Conservation (phyloP, 1,140 invertebrate species). For the Penaeus chinensis region DNA sequence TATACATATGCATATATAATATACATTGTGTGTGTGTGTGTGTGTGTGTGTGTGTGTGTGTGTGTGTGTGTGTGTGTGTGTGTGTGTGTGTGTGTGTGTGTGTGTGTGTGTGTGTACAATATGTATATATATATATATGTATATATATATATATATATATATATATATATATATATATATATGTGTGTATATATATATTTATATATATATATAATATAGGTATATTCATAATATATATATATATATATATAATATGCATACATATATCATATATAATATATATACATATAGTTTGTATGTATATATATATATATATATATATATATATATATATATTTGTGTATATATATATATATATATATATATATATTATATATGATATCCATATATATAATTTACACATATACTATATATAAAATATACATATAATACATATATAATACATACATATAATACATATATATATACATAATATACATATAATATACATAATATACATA, state of each 20-base stretch:
- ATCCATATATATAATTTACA: background rate
- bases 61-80: background rate
- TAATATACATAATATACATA: no score
- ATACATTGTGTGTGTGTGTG: slow-evolving; percentile 14
- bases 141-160: no score
- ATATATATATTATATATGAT: background rate
- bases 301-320: slow-evolving; percentile 10
- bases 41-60: slow-evolving; percentile 3
- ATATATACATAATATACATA: no score
- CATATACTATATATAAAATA: background rate
- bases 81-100: no score
- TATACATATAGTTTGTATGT: slow-evolving; percentile 2
- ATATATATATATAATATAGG: background rate
- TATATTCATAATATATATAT: background rate
- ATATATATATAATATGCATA: background rate
- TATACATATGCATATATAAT: slow-evolving; percentile 10
- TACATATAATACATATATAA: background rate
- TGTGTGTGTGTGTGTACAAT: no score
- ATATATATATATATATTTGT: slow-evolving; percentile 16
- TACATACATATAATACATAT: no score
- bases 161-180: no score
- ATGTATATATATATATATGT: no score
- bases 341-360: background rate
- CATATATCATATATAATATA: slow-evolving; percentile 1
- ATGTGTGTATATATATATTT: no score